Base-by-base conservation (phyloP, 1,140 invertebrate species). In the Stenopsyche tienmushanensis region DNA sequence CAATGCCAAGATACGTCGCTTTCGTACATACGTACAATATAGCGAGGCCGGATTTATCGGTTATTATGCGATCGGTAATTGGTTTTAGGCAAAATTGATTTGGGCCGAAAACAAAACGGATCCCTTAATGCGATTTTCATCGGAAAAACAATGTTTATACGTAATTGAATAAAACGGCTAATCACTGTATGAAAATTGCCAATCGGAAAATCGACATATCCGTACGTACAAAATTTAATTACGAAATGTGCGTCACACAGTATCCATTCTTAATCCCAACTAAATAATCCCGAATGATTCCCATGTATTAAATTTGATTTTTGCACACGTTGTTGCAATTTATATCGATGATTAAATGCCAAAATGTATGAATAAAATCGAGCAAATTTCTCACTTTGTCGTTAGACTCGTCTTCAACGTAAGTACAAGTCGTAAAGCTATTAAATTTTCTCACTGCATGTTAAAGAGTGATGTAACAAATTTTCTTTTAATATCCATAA, bases 121-220 rank as follows among this genome's bases (percentile, higher is more conserved):
- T 49, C 47, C 47, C 47, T 49, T 49, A 49, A 49, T 49, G 21
- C 50, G 50, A 25, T 53, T 25, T 53, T 7, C 25, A 57, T 39
- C 25, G 20, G 29, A 39, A 57, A 57, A 57, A 57, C 34, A 41
- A 41, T 39, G 26, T 34, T 39, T 39, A 57, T 41, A 41, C 15
- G 15, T 57, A 57, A 57, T 57, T 25, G 26, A 42, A 57, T 57
- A n/a, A 42, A 57, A 42, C 34, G 26, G 26, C 26, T 57, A 57
- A 57, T 57, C 26, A 41, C 34, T 25, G 34, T 41, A 57, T 34
- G 53, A 57, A 57, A 57, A 57, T 57, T 57, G 53, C 1, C 34
- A 57, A 57, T 21, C 17, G 53, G 26, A 42, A 57, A 57, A 57
- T 57, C 53, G 41, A 57, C 34, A 57, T 42, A 57, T 57, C 53